Evolutionary conservation across 2,113 vertebrate species (phyloP).

Genomic region (Eretmochelys imbricata): DNA sequence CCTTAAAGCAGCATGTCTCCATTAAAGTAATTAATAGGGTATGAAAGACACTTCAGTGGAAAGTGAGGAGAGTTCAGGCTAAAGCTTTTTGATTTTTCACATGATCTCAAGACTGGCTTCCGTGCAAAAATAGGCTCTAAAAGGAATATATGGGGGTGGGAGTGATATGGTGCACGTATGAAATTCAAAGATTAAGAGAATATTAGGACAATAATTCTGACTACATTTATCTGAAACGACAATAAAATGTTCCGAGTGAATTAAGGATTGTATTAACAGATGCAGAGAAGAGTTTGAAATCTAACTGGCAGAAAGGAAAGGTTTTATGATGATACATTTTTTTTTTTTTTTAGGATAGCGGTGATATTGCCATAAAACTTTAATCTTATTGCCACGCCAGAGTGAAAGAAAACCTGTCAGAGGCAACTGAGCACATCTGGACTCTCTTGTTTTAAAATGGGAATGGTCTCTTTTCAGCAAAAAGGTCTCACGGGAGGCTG

Average conservation of each 20-base stretch:
- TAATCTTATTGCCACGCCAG: slow-evolving; percentile 61
- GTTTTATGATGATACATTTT: slow-evolving; percentile 15
- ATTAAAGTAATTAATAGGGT: slow-evolving; percentile 78
- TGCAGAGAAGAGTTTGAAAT: slow-evolving; percentile 64
- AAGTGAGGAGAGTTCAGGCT: neutral
- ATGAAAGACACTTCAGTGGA: slow-evolving; percentile 27
- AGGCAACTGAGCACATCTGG: slow-evolving; percentile 62
- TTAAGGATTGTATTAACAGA: slow-evolving; percentile 70
- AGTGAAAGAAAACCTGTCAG: slow-evolving; percentile 67
- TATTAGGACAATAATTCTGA: slow-evolving; percentile 78
- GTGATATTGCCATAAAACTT: slow-evolving; percentile 68
- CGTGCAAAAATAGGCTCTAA: slow-evolving; percentile 32
- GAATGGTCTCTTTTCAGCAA: neutral
- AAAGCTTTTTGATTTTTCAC: slow-evolving; percentile 39
- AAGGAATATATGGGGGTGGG: slow-evolving; percentile 15
- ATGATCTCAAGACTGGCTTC: slow-evolving; percentile 33
- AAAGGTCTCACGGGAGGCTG: neutral
- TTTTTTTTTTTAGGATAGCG: slow-evolving; percentile 40
- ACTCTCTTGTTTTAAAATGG: slow-evolving; percentile 26
- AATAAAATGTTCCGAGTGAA: slow-evolving; percentile 74
- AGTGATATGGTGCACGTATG: slow-evolving; percentile 59
- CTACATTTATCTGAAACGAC: slow-evolving; percentile 73
- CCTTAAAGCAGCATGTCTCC: slow-evolving; percentile 73
- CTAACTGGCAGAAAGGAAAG: slow-evolving; percentile 38
- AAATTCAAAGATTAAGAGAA: slow-evolving; percentile 78